Conservation (phyloP, 2,797 vertebrate species). For the Hippocampus kuda region DNA sequence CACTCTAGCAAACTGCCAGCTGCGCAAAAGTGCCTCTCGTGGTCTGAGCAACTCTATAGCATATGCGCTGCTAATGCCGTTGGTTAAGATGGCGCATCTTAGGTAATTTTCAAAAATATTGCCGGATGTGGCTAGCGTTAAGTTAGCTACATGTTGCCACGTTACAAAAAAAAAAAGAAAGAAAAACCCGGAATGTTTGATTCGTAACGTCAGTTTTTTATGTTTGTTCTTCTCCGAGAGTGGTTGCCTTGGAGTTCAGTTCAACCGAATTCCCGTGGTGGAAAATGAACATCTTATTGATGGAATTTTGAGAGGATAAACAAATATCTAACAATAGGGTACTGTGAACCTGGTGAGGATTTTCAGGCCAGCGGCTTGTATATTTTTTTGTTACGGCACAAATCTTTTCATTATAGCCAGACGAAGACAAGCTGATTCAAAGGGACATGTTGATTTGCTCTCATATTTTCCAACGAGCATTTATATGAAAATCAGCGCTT, state of each 20-base stretch:
- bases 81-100: background rate
- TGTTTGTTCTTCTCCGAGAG: background rate
- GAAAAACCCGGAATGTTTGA: background rate
- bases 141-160: background rate
- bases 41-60: constrained; percentile 15
- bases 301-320: constrained; percentile 1
- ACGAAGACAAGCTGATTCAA: constrained; percentile 40
- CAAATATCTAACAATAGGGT: background rate
- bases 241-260: background rate
- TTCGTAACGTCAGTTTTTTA: background rate
- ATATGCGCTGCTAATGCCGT: constrained; percentile 13
- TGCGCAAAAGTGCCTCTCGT: constrained; percentile 20
- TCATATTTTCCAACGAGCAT: constrained; percentile 46
- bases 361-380: constrained; percentile 25
- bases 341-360: constrained; percentile 2
- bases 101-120: background rate
- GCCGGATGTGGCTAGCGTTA: background rate
- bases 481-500: constrained; percentile 38
- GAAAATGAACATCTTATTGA: background rate
- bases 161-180: background rate
- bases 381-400: constrained; percentile 36
- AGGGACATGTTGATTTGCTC: constrained; percentile 50
- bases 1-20: constrained; percentile 23
- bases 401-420: constrained; percentile 54
- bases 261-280: background rate